Conservation (phyloP, 2,113 vertebrate genomes). For the Gnathonemus longibarbis region DNA sequence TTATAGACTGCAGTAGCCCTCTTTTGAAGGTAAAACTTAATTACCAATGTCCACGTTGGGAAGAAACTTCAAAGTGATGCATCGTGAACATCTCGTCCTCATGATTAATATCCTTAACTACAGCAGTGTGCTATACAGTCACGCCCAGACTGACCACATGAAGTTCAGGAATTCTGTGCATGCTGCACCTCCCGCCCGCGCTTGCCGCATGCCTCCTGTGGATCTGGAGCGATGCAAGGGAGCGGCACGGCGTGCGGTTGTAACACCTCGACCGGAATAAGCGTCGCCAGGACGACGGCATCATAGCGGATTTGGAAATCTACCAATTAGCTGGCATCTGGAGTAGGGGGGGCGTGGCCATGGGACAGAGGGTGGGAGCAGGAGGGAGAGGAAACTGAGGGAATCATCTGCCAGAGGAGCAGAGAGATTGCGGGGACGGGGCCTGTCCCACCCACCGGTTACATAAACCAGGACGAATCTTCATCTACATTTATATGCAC, state of each 20-base stretch:
- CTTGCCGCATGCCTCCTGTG: background rate
- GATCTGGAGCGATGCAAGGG: background rate
- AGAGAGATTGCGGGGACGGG: slow-evolving; percentile 36
- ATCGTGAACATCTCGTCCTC: background rate
- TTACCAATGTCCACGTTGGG: background rate
- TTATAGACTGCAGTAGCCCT: background rate
- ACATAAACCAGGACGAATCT: slow-evolving; percentile 42
- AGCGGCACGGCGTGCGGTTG: background rate
- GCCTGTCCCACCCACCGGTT: slow-evolving; percentile 54
- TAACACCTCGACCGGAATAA: background rate
- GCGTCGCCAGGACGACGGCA: background rate
- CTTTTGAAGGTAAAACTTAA: background rate
- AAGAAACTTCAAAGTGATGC: background rate
- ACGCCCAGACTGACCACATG: background rate
- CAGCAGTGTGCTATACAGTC: background rate
- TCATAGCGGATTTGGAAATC: slow-evolving; percentile 17
- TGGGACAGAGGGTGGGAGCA: slow-evolving; percentile 34
- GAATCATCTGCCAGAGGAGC: slow-evolving; percentile 42
- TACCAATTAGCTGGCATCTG: slow-evolving; percentile 36
- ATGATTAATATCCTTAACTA: background rate
- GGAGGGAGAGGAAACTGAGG: slow-evolving; percentile 45
- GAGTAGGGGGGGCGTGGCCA: slow-evolving; percentile 36
- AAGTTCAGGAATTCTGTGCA: background rate
- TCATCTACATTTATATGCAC: slow-evolving; percentile 20
- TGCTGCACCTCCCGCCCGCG: background rate